Evolutionary conservation across 2,797 vertebrate genomes (phyloP).

Genomic region (Enteromius radiatus): DNA sequence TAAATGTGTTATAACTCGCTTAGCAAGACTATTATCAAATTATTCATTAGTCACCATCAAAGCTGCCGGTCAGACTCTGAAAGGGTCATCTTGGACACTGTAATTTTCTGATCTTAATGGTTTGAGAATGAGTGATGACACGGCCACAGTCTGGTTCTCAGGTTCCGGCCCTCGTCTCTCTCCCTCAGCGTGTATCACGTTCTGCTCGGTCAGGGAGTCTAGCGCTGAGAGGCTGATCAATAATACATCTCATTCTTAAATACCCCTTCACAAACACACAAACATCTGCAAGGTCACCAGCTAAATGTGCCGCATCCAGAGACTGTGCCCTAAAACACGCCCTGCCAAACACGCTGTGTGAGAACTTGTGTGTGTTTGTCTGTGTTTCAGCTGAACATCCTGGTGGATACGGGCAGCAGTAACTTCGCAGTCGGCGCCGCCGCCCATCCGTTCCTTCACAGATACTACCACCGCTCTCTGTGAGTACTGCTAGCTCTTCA

Average conservation of each 20-base stretch:
- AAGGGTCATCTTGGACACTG: neutral
- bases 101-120: neutral
- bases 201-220: conserved; percentile 55
- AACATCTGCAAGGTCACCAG: conserved; percentile 11
- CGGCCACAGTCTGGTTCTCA: neutral
- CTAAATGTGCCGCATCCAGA: neutral
- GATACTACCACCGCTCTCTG: conserved; percentile 73
- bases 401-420: conserved; percentile 92
- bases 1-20: neutral
- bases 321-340: neutral
- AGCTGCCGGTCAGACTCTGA: conserved; percentile 3
- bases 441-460: conserved; percentile 90
- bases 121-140: conserved; percentile 1
- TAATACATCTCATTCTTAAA: conserved; percentile 76
- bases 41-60: neutral
- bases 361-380: neutral
- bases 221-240: conserved; percentile 64
- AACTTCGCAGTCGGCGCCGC: conserved; percentile 98
- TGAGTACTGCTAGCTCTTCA: neutral
- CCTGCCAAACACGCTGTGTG: neutral
- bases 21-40: neutral
- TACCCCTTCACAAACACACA: conserved; percentile 61
- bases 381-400: conserved; percentile 82
- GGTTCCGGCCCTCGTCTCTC: neutral
- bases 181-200: conserved; percentile 53